Conservation (phyloP, 2,797 vertebrate genomes). For the Sebastes minor region DNA sequence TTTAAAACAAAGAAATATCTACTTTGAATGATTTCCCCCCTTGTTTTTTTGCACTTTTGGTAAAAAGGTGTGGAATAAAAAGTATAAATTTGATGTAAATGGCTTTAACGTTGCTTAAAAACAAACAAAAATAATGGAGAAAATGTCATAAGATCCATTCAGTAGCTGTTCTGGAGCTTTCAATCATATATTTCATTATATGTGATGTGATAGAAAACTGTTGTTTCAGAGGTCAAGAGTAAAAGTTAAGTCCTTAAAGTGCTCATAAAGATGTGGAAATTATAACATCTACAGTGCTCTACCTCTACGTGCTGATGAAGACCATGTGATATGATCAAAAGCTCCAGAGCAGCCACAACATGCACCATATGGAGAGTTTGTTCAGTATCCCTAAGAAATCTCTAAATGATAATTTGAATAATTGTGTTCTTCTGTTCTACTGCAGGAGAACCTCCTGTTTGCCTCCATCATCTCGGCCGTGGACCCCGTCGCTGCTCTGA, state of each 20-base stretch:
- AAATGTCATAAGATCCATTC: neutral
- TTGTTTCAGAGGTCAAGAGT: too few species aligned
- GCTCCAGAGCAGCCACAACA: neutral
- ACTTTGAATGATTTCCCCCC: too few species aligned
- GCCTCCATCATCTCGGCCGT: conserved; percentile 92
- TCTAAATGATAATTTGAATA: too few species aligned
- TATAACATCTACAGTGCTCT: too few species aligned
- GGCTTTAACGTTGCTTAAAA: neutral
- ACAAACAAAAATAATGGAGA: too few species aligned
- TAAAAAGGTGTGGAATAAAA: neutral
- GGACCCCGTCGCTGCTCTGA: conserved; percentile 91
- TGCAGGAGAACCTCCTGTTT: conserved; percentile 88
- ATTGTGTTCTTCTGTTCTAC: neutral
- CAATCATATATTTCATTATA: neutral
- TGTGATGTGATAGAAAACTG: neutral
- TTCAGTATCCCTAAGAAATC: neutral
- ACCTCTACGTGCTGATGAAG: too few species aligned
- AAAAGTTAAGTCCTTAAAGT: neutral
- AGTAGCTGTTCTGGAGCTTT: too few species aligned
- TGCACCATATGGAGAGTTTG: neutral
- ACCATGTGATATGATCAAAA: neutral
- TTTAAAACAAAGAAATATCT: too few species aligned
- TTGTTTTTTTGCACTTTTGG: too few species aligned
- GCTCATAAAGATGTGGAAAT: neutral
- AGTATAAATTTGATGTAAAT: neutral